Conservation (phyloP, 2,888 invertebrate species). For the Trichopria drosophilae region DNA sequence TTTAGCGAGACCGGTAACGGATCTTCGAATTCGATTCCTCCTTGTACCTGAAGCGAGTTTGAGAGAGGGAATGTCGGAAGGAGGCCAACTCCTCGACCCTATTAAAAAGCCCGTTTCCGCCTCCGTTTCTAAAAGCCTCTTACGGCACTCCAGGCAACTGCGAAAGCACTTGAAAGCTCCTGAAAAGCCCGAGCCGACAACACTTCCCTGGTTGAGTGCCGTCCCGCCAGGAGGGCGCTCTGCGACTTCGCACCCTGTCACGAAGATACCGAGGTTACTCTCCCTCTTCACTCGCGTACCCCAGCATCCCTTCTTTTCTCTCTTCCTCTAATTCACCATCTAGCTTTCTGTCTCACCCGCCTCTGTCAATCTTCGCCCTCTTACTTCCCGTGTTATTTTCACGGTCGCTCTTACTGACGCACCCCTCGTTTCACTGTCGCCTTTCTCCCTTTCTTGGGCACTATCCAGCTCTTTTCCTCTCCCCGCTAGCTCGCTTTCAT, state of each 20-base stretch:
- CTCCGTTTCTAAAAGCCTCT: conserved; percentile 59
- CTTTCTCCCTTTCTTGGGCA: too few relatives aligned
- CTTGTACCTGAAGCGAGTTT: conserved; percentile 29
- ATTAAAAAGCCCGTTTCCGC: conserved; percentile 59
- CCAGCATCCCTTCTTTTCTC: conserved; percentile 13
- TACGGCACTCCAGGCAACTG: conserved; percentile 59
- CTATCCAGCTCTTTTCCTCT: too few relatives aligned
- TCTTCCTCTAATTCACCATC: conserved; percentile 24
- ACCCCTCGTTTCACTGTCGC: too few relatives aligned
- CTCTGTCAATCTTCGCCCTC: too few relatives aligned
- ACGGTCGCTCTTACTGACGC: too few relatives aligned
- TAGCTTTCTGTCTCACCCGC: conserved; percentile 2
- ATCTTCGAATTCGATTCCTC: conserved; percentile 35
- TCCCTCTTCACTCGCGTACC: conserved; percentile 11
- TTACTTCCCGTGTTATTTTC: too few relatives aligned
- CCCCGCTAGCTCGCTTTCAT: too few relatives aligned
- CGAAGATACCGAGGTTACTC: conserved; percentile 47
- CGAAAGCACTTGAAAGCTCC: conserved; percentile 59
- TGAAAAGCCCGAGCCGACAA: conserved; percentile 59
- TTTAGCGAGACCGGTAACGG: too few relatives aligned
- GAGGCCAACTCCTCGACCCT: conserved; percentile 53
- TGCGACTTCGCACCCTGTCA: conserved; percentile 56
- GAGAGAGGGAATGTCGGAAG: conserved; percentile 35
- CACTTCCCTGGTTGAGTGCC: conserved; percentile 56
- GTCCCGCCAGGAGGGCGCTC: conserved; percentile 49